phyloP scores from a whole-genome alignment of 1,140 invertebrate species.

The Drosophila insularis region DNA sequence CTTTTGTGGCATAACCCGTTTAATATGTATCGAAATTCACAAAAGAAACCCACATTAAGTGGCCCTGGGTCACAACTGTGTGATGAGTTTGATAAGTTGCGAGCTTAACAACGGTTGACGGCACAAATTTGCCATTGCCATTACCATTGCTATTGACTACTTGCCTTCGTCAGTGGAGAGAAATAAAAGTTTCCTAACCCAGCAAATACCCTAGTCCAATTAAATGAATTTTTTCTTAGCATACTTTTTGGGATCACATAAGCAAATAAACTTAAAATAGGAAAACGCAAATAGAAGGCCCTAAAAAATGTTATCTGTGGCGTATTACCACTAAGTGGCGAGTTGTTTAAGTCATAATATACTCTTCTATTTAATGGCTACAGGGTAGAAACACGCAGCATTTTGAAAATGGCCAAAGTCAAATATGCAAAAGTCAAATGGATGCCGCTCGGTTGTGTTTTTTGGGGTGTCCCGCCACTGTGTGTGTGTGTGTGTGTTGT shows the following conservation, averaged over 20 bases:
- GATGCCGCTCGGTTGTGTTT: slow-evolving; percentile 11
- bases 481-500: neutral
- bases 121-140: slow-evolving; percentile 56
- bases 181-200: neutral
- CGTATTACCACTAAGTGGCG: too few relatives aligned
- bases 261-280: too few relatives aligned
- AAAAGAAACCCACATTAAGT: slow-evolving; percentile 72
- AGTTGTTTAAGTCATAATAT: too few relatives aligned
- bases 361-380: neutral
- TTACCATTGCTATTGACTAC: neutral
- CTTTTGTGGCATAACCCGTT: slow-evolving; percentile 78
- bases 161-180: neutral
- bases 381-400: slow-evolving; percentile 33
- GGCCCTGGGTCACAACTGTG: slow-evolving; percentile 46
- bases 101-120: slow-evolving; percentile 76
- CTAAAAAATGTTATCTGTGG: too few relatives aligned
- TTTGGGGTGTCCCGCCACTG: too few relatives aligned
- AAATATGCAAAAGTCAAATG: slow-evolving; percentile 80
- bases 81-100: slow-evolving; percentile 77
- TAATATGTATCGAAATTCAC: slow-evolving; percentile 78
- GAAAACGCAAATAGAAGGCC: too few relatives aligned
- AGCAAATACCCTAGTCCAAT: neutral
- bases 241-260: too few relatives aligned
- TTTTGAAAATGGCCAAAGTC: slow-evolving; percentile 50
- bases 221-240: neutral